Base-by-base conservation (phyloP, 2,113 vertebrate genomes). In the zebrafish (Danio rerio) region DNA sequence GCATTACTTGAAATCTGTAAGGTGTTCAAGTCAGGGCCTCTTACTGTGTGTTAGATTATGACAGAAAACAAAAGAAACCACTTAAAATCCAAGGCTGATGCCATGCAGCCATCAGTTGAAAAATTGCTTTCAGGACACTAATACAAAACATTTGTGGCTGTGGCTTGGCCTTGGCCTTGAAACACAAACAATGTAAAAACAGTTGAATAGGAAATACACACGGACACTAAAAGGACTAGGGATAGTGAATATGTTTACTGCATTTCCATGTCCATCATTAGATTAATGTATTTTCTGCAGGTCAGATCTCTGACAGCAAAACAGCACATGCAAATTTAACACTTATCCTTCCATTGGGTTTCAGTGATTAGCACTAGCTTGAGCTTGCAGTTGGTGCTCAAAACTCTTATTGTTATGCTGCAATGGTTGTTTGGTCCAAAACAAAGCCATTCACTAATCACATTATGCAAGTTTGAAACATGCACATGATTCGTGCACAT, bases 101-200 rank as follows among this genome's bases (percentile, higher is more conserved):
- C 45, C 62, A 79, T 66, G 62, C 61, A 53, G 45, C n/a, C 50
- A 68, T 15, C 69, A 56, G 18, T 18, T 58, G 20, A 73, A 20
- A 43, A 82, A 72, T 40, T 56, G 56, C 45, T 61, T 74, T 84
- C 5, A 76, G 50, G 43, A 81, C 6, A 81, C 18, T 50, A 47
- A 20, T 7, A 45, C 40, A 72, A 18, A 65, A 63, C n/a, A 55
- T 72, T 84, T 65, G 20, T 58, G 20, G 9, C 55, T 59, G 15
- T 65, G 53, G 6, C 62, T 55, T 79, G 49, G 49, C 77, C 76
- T 78, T 78, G 76, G 21, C 76, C 77, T 79, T 79, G 77, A 49
- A 79, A 68, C 31, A 15, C 62, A 79, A 66, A 66, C 62, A 79
- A 61, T 31, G 52, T 8, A 74, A 56, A 55, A 55, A 42, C 6